Evolutionary conservation across 1,140 invertebrate genomes (phyloP).

Genomic region (Pristionchus pacificus): DNA sequence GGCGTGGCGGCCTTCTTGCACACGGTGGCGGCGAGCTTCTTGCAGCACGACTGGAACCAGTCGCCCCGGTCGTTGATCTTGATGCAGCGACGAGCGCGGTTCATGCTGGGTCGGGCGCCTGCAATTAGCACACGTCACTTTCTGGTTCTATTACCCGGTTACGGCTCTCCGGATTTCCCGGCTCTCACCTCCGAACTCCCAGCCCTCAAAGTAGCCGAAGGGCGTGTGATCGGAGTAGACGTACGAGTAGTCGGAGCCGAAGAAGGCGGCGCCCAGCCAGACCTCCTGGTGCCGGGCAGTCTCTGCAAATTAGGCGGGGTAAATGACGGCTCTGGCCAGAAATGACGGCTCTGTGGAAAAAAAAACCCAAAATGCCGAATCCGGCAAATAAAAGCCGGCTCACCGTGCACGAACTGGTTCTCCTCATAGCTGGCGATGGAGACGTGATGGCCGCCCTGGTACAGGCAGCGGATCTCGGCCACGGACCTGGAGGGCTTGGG

Average conservation of each 20-base stretch:
- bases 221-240: slow-evolving; percentile 25
- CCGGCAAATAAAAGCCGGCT: not conserved
- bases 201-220: slow-evolving; percentile 24
- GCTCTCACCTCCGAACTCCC: too few relatives aligned
- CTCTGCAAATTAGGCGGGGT: slow-evolving; percentile 3
- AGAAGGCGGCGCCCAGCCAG: slow-evolving; percentile 32
- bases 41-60: slow-evolving; percentile 38
- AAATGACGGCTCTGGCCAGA: too few relatives aligned
- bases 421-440: slow-evolving; percentile 24
- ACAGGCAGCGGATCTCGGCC: slow-evolving; percentile 32
- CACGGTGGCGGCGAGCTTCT: slow-evolving; percentile 30
- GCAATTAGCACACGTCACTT: not conserved
- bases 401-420: slow-evolving; percentile 31
- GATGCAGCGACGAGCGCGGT: slow-evolving; percentile 31
- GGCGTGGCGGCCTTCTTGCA: slow-evolving; percentile 25
- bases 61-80: slow-evolving; percentile 27
- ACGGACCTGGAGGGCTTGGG: slow-evolving; percentile 32
- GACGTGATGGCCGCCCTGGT: slow-evolving; percentile 30
- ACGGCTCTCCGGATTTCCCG: too few relatives aligned
- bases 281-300: slow-evolving; percentile 22
- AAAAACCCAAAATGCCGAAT: too few relatives aligned
- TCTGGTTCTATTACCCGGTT: too few relatives aligned
- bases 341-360: too few relatives aligned
- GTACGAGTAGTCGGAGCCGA: slow-evolving; percentile 24
- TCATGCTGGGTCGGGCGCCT: slow-evolving; percentile 22